phyloP scores from a whole-genome alignment of 2,797 vertebrate genomes.

The Astyanax mexicanus region DNA sequence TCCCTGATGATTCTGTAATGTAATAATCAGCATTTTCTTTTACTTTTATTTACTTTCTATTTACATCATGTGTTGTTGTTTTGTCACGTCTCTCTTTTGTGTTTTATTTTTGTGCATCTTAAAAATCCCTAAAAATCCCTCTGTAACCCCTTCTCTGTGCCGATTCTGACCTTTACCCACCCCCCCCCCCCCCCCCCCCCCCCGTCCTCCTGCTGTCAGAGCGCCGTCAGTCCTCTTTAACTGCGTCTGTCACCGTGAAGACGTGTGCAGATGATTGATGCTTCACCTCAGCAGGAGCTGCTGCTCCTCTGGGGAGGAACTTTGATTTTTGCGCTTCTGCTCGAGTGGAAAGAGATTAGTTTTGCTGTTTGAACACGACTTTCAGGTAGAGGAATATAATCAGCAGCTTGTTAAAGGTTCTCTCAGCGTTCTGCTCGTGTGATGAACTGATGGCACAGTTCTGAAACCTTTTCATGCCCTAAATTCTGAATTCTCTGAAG shows the following conservation, averaged over 20 bases:
- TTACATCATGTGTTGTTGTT: no score
- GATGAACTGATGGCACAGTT: conserved; percentile 69
- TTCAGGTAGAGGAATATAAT: conserved; percentile 75
- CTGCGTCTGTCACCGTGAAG: conserved; percentile 83
- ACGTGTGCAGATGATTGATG: conserved; percentile 80
- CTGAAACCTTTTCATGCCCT: conserved; percentile 61
- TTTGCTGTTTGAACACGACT: conserved; percentile 72
- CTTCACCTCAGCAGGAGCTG: conserved; percentile 66
- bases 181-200: conserved; percentile 84
- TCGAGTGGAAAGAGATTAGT: conserved; percentile 70
- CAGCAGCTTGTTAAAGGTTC: conserved; percentile 69
- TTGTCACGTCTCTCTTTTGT: conserved; percentile 66
- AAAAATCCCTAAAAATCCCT: conserved; percentile 74
- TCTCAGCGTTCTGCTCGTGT: conserved; percentile 60
- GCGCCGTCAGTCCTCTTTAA: conserved; percentile 79
- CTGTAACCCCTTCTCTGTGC: conserved; percentile 75
- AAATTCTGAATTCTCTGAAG: conserved; percentile 63
- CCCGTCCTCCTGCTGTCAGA: conserved; percentile 80
- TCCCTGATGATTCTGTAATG: no score
- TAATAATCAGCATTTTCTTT: no score
- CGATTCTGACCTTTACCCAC: conserved; percentile 79
- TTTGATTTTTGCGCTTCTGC: conserved; percentile 74
- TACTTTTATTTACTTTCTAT: no score
- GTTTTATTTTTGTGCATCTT: no score
- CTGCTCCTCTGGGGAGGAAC: conserved; percentile 71